These are phyloP conservation scores for Acrocyrtus sp. DNA, from an alignment of 2,888 invertebrate genomes.

Conservation along the genomic window DNA sequence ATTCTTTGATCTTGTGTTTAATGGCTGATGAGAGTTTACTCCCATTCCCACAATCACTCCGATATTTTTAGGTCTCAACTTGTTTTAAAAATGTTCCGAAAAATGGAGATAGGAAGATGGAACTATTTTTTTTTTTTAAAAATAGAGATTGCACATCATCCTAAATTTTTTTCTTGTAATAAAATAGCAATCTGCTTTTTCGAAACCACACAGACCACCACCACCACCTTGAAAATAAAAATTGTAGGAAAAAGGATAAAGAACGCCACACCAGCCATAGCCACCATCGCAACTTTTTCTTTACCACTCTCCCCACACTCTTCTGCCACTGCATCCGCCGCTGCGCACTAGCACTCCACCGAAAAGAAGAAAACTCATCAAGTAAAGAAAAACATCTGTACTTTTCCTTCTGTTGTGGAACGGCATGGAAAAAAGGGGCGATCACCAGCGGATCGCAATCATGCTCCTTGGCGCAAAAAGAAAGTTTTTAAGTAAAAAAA, in stretches of 20 bases:
- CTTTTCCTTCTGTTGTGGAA: background rate
- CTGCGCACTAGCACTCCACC: background rate
- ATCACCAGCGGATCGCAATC: background rate
- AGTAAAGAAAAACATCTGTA: constrained; percentile 18
- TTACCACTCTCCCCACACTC: no score
- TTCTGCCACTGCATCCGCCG: background rate
- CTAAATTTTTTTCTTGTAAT: background rate
- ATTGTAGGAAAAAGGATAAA: background rate
- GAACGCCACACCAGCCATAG: background rate
- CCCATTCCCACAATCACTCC: background rate
- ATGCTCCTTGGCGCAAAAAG: background rate
- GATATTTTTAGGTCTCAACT: background rate
- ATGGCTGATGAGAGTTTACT: background rate
- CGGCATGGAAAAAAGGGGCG: background rate
- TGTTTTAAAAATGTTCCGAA: background rate
- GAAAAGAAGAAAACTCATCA: constrained; percentile 9
- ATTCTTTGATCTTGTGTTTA: background rate
- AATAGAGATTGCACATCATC: no score
- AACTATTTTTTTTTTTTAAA: no score
- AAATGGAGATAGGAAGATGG: no score
- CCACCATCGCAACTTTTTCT: background rate
- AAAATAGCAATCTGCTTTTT: constrained; percentile 4
- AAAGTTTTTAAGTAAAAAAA: background rate
- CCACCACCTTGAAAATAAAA: no score
- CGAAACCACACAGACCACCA: background rate